Base-by-base conservation (phyloP, 1,140 invertebrate species). In the Catajapyx aquilonaris region DNA sequence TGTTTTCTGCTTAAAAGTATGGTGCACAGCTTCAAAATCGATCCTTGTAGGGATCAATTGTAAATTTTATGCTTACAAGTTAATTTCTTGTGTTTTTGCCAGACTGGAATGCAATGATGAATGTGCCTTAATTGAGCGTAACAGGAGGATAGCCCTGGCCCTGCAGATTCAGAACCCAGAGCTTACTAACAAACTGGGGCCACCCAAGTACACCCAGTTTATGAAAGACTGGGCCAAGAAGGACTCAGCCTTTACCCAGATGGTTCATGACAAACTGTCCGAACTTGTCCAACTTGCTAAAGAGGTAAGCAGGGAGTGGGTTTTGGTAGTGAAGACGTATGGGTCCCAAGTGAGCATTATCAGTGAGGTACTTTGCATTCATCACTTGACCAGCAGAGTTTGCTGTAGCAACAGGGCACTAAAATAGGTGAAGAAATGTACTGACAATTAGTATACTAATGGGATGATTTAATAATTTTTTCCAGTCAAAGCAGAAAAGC, bases 51-150 rank as follows among this genome's bases (percentile, higher is more conserved):
- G n/a, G n/a, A n/a, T n/a, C n/a, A 28, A 10, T 28, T n/a, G 9
- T 28, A 9, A n/a, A 10, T 9, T 40, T 3, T 28, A 43, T 40
- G 30, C 17, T 5, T 31, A 30, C 13, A 2, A 18, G 20, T 31
- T 31, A 37, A n/a, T 18, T 35, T 35, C 37, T 43, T 41, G 5
- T 44, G 43, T 21, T 35, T 37, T 41, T 57, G 58, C 13, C 46
- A 79, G 76, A 9, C 55, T 96, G 45, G 83, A 93, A 41, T 97
- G 91, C 59, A 84, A 85, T 53, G 81, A 90, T 31, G 84, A 90
- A 44, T 97, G 91, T 56, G 71, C 74, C 35, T 52, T 78, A 31
- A 60, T 84, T 20, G 86, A 91, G 47, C 69, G 91, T 33, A 91
- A 93, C 55, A 66, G 79, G 20, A 70, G 79, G 22, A 44, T 96